Percentiles rank a stretch among this genome's conserved stretches.
Evolutionary conservation across 2,797 vertebrate species (phyloP).

Genomic region (Schizopygopsis pylzovi): DNA sequence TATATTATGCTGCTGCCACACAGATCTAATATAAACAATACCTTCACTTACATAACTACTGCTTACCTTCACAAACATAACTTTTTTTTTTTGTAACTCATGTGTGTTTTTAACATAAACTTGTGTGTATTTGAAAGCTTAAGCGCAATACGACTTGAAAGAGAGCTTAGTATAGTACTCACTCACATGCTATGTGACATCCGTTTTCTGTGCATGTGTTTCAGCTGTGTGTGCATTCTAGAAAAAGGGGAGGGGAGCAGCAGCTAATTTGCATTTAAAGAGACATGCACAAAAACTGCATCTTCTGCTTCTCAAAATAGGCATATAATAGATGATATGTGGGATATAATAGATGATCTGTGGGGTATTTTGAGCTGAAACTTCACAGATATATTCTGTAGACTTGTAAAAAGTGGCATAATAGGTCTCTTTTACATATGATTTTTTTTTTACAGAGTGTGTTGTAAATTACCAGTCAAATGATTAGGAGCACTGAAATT

Average conservation of each 20-base stretch:
- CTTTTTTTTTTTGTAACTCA: background rate
- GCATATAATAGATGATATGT: background rate
- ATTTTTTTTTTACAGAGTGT: background rate
- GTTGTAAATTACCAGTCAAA: background rate
- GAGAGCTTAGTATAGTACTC: no score
- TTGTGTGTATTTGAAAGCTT: no score
- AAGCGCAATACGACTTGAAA: no score
- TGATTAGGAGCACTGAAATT: slow-evolving; percentile 8
- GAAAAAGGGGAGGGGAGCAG: no score
- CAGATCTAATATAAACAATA: background rate
- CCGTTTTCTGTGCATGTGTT: background rate
- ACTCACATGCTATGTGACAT: no score
- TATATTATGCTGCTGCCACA: background rate
- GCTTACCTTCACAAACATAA: background rate
- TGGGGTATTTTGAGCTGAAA: background rate
- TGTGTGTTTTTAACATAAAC: no score
- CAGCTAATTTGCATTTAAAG: background rate
- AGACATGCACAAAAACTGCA: background rate
- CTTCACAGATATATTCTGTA: background rate
- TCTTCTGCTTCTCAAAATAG: background rate
- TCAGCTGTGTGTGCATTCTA: no score
- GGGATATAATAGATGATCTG: background rate
- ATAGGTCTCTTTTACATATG: background rate
- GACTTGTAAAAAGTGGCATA: background rate
- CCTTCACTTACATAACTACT: background rate